Base-by-base conservation (phyloP, 2,797 vertebrate species). In the Alectoris magna region DNA sequence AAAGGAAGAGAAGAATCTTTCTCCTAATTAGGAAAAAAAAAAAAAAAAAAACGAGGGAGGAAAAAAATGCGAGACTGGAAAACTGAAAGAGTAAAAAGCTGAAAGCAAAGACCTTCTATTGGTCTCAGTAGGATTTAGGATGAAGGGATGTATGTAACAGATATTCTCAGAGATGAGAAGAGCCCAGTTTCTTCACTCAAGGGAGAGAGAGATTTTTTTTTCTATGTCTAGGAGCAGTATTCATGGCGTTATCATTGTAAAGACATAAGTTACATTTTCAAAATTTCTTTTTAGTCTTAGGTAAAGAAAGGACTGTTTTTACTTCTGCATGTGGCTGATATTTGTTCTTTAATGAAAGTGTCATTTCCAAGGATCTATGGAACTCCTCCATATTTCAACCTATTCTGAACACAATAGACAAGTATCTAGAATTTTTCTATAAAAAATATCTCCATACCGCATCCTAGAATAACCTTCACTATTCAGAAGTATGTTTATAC, bases 11-110 rank as follows among this genome's bases (percentile, higher is more conserved):
- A 86, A 94, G 78, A 79, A 64, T 55, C 15, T 62, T 11, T 41
- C 49, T 75, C 67, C 22, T 82, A 95, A 95, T 88, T 91, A 91
- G 63, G 75, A 91, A 38, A 48, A 87, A 90, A 95, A 71, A 36
- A 94, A 88, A 21, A 11, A 41, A 34, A 34, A 34, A 81, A 91
- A 36, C 34, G 34, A 34, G 34, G 34, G 34, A 34, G 34, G 34
- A 34, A 51, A 87, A 90, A 80, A 76, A 70, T 84, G 67, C 39
- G 70, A 39, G 22, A 75, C 72, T 92, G 60, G 46, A 88, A 88
- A 89, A 63, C 48, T 7, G 46, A 51, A 83, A 59, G 1, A 87
- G 15, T 34, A 15, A 77, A 83, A 94, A 76, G 8, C 10, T 79
- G 34, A 81, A 88, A 73, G 4, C 36, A 29, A n/a, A 56, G 66